Evolutionary conservation across 2,888 invertebrate genomes (phyloP), one percentile per base, ranked within the genome.

Genomic region (Tipula helvola): DNA sequence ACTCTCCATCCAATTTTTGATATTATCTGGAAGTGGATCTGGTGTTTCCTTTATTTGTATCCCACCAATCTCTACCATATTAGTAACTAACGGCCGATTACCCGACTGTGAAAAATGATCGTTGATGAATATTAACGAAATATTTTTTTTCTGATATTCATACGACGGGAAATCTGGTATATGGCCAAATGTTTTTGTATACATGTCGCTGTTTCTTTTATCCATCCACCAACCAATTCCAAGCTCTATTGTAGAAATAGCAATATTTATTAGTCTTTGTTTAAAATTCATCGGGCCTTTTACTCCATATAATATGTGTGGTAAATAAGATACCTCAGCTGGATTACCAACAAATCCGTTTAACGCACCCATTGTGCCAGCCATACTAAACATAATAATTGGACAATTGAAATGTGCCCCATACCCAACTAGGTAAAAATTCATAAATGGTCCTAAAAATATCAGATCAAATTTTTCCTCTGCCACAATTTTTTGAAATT

Each of bases 31-130:
- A 86, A 90, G 88, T 0, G 88, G 88, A 52, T 90, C 89, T 88
- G 90, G 91, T 0, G 28, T 36, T 71, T 90, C 89, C n/a, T 90
- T 90, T 5, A 93, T 89, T 90, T 94, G 94, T 2, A 85, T 83
- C 5, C 83, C 83, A 2, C 83, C 83, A 10, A 83, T 83, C 12
- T 83, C 83, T 3, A 83, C 13, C 87, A 93, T 91, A 89, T 93
- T 93, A 0, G 94, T 94, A 2, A 93, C 90, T 36, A 92, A 90
- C 0, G 94, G 93, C 5, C 90, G 89, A 0, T 93, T 91, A 7
- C 90, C 88, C 86, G 92, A 92, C 87, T 92, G 91, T 89, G 92
- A 93, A 83, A 91, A 92, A 88, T 94, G 93, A 8, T 91, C 90
- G 88, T 93, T 93, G 0, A 92, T 88, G 39, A 93, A 89, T 41